These are phyloP conservation scores for Caranx ignobilis DNA, from an alignment of 2,113 vertebrate genomes.

Conservation along the genomic window DNA sequence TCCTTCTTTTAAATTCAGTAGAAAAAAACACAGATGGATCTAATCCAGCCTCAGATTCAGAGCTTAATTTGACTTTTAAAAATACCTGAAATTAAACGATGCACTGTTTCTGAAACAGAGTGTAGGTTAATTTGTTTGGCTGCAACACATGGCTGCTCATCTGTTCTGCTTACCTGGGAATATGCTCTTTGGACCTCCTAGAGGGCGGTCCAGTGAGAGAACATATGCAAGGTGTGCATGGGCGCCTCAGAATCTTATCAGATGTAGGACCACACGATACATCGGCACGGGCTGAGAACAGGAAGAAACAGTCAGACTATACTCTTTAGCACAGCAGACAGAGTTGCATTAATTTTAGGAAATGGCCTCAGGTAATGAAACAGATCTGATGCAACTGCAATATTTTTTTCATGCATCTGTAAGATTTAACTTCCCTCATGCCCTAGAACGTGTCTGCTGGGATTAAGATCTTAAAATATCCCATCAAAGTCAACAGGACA, in stretches of 20 bases:
- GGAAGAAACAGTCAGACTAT: constrained; percentile 29
- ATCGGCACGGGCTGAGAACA: constrained; percentile 11
- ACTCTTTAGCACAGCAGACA: constrained; percentile 29
- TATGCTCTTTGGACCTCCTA: constrained; percentile 19
- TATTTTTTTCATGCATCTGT: constrained; percentile 49
- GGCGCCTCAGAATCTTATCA: constrained; percentile 26
- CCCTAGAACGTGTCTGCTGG: constrained; percentile 42
- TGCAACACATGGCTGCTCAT: constrained; percentile 52
- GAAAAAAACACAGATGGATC: constrained; percentile 22
- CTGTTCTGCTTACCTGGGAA: constrained; percentile 41
- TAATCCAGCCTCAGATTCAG: neutral
- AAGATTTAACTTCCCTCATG: constrained; percentile 42
- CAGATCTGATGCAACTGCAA: constrained; percentile 59
- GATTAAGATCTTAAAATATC: constrained; percentile 60
- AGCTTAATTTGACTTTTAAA: constrained; percentile 34
- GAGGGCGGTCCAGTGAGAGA: constrained; percentile 29
- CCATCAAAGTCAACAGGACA: constrained; percentile 38
- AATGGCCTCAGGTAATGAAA: constrained; percentile 61
- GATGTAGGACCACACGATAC: constrained; percentile 21
- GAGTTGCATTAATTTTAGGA: constrained; percentile 59
- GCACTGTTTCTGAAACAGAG: neutral
- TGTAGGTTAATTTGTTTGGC: constrained; percentile 61
- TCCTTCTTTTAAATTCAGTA: constrained; percentile 26
- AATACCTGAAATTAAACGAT: constrained; percentile 19
- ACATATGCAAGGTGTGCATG: constrained; percentile 48